Evolutionary conservation across 2,797 vertebrate species (phyloP), one percentile per base, ranked within the genome.

Genomic region (Clarias platycephalus): DNA sequence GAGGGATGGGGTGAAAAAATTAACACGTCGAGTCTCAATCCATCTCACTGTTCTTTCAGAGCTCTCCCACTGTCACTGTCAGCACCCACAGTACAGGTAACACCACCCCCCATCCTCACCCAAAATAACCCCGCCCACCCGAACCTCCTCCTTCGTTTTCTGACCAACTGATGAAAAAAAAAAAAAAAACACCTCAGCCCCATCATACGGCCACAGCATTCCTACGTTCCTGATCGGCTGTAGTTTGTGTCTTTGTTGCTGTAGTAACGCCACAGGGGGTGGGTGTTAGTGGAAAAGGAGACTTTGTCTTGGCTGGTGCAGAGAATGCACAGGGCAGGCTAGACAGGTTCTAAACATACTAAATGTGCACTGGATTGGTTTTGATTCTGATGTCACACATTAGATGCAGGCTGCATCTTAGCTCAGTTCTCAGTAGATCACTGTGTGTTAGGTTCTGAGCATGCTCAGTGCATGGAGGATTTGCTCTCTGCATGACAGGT

Each of bases 1-100:
- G 75, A 81, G 70, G 62, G 62, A 70, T 82, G 82, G 58, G 60
- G 60, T 44, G 77, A 64, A 75, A 79, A 53, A 80, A 64, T 28
- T 0, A 85, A 78, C 67, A 55, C 63, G 44, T 89, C 90, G 85
- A 81, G 90, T 94, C 92, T 95, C 93, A 93, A 93, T 91, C 89
- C 92, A 83, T 95, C 91, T 94, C 94, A 93, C 93, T 95, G 93
- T 95, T 94, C 91, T 95, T 95, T 94, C 95, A 95, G 94, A 95
- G 92, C 92, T 92, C 93, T 92, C 93, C 93, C 94, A 93, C 91
- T 94, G 93, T 95, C 94, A 95, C 93, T 93, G 89, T 94, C 94
- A 93, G 94, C 94, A 94, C 93, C 91, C 94, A 89, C 94, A 94
- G 93, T 90, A 91, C 94, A 95, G 94, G 94, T 95, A 95, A 95